These are phyloP conservation scores for Drosophila triauraria DNA, from an alignment of 1,140 invertebrate species.

Conservation along the genomic window DNA sequence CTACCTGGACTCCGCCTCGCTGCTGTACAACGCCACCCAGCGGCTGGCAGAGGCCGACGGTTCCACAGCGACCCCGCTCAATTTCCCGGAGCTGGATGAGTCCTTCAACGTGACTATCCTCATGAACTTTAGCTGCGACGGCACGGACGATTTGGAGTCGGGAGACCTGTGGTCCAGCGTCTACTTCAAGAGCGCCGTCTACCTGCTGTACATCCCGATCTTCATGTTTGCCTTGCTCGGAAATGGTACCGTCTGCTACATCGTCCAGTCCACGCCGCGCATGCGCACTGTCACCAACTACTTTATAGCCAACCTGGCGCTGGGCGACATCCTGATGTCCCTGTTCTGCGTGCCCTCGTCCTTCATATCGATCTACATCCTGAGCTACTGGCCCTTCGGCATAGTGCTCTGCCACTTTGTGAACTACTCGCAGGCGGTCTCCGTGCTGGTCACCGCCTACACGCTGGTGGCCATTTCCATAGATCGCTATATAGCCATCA, in stretches of 20 bases:
- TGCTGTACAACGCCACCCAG: conserved; percentile 52
- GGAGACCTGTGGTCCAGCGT: conserved; percentile 73
- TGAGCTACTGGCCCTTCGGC: conserved; percentile 94
- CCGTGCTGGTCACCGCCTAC: conserved; percentile 93
- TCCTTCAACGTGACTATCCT: conserved; percentile 60
- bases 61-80: conserved; percentile 22
- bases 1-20: conserved; percentile 42
- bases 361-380: conserved; percentile 90
- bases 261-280: conserved; percentile 90
- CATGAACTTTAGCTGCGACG: conserved; percentile 68
- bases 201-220: conserved; percentile 90
- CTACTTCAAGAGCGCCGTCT: conserved; percentile 89
- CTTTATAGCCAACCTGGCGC: conserved; percentile 93
- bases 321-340: conserved; percentile 94
- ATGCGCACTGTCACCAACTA: conserved; percentile 96
- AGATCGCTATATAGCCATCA: conserved; percentile 94
- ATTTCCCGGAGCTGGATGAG: conserved; percentile 17
- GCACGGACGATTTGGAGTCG: conserved; percentile 41
- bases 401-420: conserved; percentile 90
- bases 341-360: conserved; percentile 95
- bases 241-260: conserved; percentile 93
- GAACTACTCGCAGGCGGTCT: conserved; percentile 92
- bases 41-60: conserved; percentile 10
- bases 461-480: conserved; percentile 94
- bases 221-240: conserved; percentile 91